A percentile compares a stretch with the other conserved stretches of the same genome.
Evolutionary conservation across 2,113 vertebrate species (phyloP).

Genomic region (Gavia stellata): DNA sequence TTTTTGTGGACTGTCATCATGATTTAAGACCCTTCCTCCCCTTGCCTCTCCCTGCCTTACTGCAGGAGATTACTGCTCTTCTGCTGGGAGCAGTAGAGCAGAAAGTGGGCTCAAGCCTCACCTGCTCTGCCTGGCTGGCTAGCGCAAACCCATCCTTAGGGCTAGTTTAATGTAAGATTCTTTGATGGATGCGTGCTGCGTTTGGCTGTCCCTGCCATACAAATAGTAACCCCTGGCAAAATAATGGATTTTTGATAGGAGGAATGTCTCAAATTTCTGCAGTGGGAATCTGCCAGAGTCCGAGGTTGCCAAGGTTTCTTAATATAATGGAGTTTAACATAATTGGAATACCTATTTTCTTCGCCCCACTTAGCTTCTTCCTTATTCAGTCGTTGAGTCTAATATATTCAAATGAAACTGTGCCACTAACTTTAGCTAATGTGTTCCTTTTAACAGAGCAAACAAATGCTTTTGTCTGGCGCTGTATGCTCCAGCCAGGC

Average conservation of each 20-base stretch:
- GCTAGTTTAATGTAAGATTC: not conserved
- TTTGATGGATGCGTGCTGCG: not conserved
- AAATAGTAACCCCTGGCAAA: not conserved
- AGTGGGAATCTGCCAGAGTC: not conserved
- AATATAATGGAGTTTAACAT: not conserved
- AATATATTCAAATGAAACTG: not conserved
- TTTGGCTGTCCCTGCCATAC: not conserved
- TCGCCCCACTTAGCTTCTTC: not conserved
- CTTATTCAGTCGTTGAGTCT: not conserved
- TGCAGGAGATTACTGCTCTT: not conserved
- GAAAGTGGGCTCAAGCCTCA: not conserved
- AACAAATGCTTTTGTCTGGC: not conserved
- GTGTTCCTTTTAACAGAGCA: not conserved
- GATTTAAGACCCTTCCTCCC: not conserved
- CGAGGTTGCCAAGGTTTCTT: not conserved
- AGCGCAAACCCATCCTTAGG: not conserved
- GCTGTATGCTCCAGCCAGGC: not conserved
- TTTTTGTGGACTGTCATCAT: fast-evolving
- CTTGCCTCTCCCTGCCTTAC: not conserved
- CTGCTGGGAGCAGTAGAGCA: not conserved
- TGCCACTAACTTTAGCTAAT: not conserved
- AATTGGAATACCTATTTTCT: not conserved
- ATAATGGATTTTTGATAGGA: not conserved
- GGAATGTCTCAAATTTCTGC: not conserved
- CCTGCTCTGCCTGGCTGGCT: not conserved